Percentiles rank a stretch among this genome's conserved stretches.
Evolutionary conservation across 2,797 vertebrate species (phyloP).

Genomic region (Notolabrus celidotus): DNA sequence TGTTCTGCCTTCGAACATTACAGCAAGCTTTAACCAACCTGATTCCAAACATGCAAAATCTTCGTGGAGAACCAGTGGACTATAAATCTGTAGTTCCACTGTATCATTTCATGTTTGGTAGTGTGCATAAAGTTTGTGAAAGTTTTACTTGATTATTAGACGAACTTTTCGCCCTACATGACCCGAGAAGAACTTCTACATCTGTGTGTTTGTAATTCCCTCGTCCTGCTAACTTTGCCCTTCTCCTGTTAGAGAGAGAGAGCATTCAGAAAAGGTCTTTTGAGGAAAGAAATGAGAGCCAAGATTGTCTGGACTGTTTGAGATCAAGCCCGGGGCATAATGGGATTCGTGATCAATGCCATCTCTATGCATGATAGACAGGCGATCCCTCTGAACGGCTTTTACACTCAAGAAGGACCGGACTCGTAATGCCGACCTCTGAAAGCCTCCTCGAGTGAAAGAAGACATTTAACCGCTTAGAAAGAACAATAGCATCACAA

Average conservation of each 20-base stretch:
- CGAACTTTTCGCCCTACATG: background rate
- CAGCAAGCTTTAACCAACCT: no score
- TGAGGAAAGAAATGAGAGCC: slow-evolving; percentile 8
- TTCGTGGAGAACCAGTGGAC: no score
- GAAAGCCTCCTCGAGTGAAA: no score
- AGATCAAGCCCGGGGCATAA: slow-evolving; percentile 48
- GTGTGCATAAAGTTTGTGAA: background rate
- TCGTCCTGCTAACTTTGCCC: slow-evolving; percentile 20
- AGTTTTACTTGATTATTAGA: background rate
- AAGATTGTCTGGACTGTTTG: slow-evolving; percentile 31
- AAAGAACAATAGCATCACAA: background rate
- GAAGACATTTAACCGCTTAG: no score
- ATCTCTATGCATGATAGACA: slow-evolving; percentile 43
- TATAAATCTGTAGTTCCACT: no score
- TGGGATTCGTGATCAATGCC: slow-evolving; percentile 63
- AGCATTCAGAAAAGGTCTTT: slow-evolving; percentile 31
- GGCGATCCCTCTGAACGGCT: slow-evolving; percentile 49
- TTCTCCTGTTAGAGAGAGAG: slow-evolving; percentile 18
- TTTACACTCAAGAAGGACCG: slow-evolving; percentile 34
- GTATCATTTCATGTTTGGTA: no score
- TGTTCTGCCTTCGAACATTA: no score
- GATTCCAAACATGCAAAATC: no score
- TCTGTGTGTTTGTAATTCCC: slow-evolving; percentile 27
- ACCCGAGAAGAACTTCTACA: background rate
- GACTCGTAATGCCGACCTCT: slow-evolving; percentile 26